These are phyloP conservation scores for Eleginops maclovinus DNA, from an alignment of 2,113 vertebrate species.

Conservation along the genomic window DNA sequence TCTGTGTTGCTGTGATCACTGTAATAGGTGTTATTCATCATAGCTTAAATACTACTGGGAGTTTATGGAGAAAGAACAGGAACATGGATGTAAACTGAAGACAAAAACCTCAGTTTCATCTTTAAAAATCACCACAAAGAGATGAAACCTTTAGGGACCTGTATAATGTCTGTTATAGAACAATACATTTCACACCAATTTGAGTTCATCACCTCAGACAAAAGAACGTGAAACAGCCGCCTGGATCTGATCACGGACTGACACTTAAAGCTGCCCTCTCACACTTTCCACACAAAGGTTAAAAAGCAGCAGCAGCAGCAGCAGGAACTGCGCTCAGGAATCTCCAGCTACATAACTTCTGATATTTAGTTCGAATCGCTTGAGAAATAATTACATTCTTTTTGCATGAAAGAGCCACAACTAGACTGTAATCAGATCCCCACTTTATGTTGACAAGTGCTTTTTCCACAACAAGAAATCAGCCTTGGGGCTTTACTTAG, in stretches of 20 bases:
- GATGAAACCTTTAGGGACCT: neutral
- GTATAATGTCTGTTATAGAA: neutral
- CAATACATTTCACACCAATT: neutral
- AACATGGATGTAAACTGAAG: neutral
- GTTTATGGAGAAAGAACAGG: neutral
- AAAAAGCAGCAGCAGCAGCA: slow-evolving; percentile 1
- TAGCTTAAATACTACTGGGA: neutral
- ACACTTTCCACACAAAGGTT: neutral
- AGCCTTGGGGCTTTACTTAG: neutral
- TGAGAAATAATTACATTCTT: neutral
- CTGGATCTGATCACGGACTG: neutral
- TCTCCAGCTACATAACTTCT: neutral
- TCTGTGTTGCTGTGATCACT: slow-evolving; percentile 16
- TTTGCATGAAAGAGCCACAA: neutral
- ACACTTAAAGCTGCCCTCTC: neutral
- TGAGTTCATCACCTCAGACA: neutral
- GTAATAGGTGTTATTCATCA: slow-evolving; percentile 26
- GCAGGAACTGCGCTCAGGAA: neutral
- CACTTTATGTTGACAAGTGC: neutral
- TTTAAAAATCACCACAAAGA: neutral
- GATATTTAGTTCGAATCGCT: neutral
- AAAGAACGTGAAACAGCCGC: neutral
- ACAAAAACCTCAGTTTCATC: neutral
- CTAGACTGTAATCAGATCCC: neutral
- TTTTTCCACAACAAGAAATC: neutral